Evolutionary conservation across 2,888 invertebrate genomes (phyloP).

Genomic region (Orchesella flavescens): DNA sequence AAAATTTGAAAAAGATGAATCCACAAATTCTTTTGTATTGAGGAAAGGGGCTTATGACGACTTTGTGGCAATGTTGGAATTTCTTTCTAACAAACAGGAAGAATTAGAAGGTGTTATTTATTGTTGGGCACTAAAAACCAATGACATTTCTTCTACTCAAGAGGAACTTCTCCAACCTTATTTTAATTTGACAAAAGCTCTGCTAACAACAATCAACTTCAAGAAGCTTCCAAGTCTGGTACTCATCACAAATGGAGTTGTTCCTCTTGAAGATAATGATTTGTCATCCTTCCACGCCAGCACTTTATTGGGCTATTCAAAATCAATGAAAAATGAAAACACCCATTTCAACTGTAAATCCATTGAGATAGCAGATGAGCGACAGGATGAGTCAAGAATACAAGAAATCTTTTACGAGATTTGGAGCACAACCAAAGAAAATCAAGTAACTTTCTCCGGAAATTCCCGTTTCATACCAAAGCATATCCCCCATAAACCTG

Average conservation of each 20-base stretch:
- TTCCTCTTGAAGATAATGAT: background rate
- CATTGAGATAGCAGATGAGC: conserved; percentile 21
- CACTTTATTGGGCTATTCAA: conserved; percentile 19
- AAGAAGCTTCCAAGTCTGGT: background rate
- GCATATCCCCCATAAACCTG: background rate
- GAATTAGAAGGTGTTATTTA: conserved; percentile 20
- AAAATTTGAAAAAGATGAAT: background rate
- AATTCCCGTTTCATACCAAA: background rate
- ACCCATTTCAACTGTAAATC: background rate
- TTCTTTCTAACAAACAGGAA: background rate
- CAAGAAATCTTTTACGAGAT: conserved; percentile 2
- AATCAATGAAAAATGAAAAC: conserved; percentile 18
- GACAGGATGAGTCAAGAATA: background rate
- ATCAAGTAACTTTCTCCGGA: background rate
- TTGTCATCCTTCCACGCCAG: background rate
- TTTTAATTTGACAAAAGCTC: conserved; percentile 9
- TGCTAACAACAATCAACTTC: background rate
- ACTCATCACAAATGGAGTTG: background rate
- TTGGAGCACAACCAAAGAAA: background rate
- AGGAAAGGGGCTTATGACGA: too few relatives aligned
- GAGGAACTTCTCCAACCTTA: conserved; percentile 13
- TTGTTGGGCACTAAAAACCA: conserved; percentile 15
- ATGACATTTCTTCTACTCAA: conserved; percentile 5
- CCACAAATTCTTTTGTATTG: too few relatives aligned
- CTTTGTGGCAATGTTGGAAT: conserved; percentile 1